Evolutionary conservation across 2,113 vertebrate species (phyloP), one percentile per base, ranked within the genome.

Genomic region (Meleagris gallopavo): DNA sequence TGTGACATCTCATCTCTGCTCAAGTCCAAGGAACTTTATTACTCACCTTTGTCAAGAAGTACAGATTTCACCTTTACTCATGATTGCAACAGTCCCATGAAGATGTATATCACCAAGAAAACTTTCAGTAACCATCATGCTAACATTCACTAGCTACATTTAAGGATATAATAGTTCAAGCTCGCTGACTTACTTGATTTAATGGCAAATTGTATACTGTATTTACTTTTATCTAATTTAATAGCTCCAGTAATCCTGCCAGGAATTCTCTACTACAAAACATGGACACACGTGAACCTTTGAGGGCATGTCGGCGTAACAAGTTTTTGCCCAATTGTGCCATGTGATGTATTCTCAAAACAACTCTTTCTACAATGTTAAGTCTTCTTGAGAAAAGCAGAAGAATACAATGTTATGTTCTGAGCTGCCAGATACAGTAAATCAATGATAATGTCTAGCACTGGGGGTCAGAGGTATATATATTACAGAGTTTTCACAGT

Each of bases 401-500:
- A 82, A 73, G 62, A 89, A 93, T 80, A 73, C 14, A 73, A 60
- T 60, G 46, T 88, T 77, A 67, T 43, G 75, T 81, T 86, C 71
- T 80, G 75, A 94, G 74, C 84, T 74, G 87, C 87, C 91, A 94
- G 82, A 82, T 75, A 83, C 78, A 91, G 82, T 95, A 96, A 96
- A 97, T 91, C 94, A 95, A 40, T 60, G 72, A 30, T 80, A 89
- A 91, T 4, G 21, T 82, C 85, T 73, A 91, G 69, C 79, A 93
- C 8, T 2, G 86, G 48, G 74, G 84, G 91, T 93, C 93, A 95
- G 85, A 89, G 72, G 88, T 89, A 71, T 80, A 94, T 36, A 86
- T 19, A 91, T 67, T 60, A 55, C 48, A 88, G 60, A 58, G 94
- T 80, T 94, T 94, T 94, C 95, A 97, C 78, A 91, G 86, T 58